Base-by-base conservation (phyloP, 1,140 invertebrate species). In the Hylaeus anthracinus region DNA sequence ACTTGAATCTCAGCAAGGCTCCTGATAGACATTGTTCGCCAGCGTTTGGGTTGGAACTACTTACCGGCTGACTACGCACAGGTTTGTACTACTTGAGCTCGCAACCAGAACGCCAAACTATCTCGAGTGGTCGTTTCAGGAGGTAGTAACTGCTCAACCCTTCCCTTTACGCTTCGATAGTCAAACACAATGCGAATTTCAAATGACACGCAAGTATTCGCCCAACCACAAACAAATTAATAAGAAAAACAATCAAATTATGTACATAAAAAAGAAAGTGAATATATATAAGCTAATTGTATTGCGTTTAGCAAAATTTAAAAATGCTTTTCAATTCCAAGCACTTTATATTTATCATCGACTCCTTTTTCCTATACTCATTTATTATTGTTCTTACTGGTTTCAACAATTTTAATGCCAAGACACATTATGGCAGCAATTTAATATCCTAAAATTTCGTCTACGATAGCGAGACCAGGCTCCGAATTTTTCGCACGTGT, bases 1-100 rank as follows among this genome's bases (percentile, higher is more conserved):
- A 5, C 1, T 15, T 51, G 2, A 39, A 26, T 1, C 2, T 14
- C 14, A 14, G 43, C 10, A 5, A 41, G 3, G 3, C 45, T 58
- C 39, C 51, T 9, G 51, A 2, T 51, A 9, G 0, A 51, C 8
- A 77, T 77, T 67, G 51, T 83, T 64, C 63, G 63, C 48, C 76
- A 26, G 63, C 61, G 39, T n/a, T 60, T 9, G n/a, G 14, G 69
- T 12, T 58, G 37, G 39, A 69, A 71, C 64, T 73, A 58, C 43
- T 53, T 48, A 61, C 39, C 55, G 75, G 58, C 81, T 70, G 83
- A 70, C 65, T 65, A 55, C 39, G n/a, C 58, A 55, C 64, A 1
- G 65, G 43, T 55, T 45, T 65, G 45, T 56, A 67, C 75, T 73
- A 84, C 83, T 81, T 55, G 69, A 61, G 14, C 12, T 5, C n/a